Base-by-base conservation (phyloP, 2,888 invertebrate species). In the Ophraella communa region DNA sequence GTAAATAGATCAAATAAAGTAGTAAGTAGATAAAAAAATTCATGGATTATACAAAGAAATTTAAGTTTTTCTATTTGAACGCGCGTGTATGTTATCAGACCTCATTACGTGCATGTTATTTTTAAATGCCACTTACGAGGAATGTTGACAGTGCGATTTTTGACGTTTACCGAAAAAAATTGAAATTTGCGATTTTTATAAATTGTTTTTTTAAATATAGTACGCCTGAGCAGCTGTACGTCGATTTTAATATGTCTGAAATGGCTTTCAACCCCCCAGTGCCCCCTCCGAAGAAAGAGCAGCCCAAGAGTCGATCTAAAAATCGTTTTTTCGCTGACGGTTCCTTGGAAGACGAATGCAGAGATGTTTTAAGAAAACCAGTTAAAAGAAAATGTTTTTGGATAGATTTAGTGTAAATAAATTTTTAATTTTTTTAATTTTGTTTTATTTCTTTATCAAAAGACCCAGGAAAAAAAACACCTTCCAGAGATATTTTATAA, bases 221-320 rank as follows among this genome's bases (percentile, higher is more conserved):
- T 73, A 82, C 87, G 0, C 85, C 91, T 0, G 84, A 87, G 53
- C 87, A 92, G 70, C 81, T 91, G 20, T 89, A 85, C 74, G 81
- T 82, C 1, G 82, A 86, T 53, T 92, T 87, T 79, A 88, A 92
- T 79, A 89, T 91, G 60, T 86, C 88, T 0, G 83, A 88, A 75
- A 89, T 93, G 87, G 84, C 87, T 3, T 93, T 94, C 78, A 90
- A 89, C 78, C 93, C 93, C 0, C 77, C 89, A 0, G 85, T 93
- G 18, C 87, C 89, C n/a, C 82, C 89, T 44, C 90, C 90, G 1
- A 87, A 85, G 71, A 81, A 84, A 65, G 73, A 71, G 1, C 77
- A 78, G 47, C 81, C 82, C 47, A 83, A 80, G 67, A 72, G 73
- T 49, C 80, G 74, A 71, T 73, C 80, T 5, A 71, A 73, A 51